Evolutionary conservation across 1,140 invertebrate genomes (phyloP), one percentile per base, ranked within the genome.

Genomic region (Diploscapter pachys): DNA sequence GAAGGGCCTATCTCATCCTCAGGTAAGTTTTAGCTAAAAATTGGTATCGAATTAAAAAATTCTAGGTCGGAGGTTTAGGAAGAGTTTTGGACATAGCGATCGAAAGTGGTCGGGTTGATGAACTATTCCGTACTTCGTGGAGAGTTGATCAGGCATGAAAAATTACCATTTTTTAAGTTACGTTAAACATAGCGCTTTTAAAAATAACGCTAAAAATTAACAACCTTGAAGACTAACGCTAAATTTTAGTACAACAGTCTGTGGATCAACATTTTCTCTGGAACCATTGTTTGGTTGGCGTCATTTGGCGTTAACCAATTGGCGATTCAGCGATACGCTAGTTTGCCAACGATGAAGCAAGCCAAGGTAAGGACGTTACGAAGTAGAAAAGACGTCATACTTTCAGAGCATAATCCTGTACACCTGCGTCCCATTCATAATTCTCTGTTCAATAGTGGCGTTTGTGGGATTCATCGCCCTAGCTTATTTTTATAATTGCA

Each of bases 401-500:
- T 31, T 31, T 31, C 72, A 79, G 59, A 62, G 64, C 4, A 75
- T 79, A 61, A 79, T 79, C 57, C 56, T 66, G 3, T 78, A 74
- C 63, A 79, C 78, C 48, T 54, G 72, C 3, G 64, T 75, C 50
- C 75, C 78, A 4, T 79, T 79, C 67, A 64, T 79, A n/a, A 79
- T 79, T 63, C 77, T 79, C 53, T 78, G 75, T 56, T 79, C 78
- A 52, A 72, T 78, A 48, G 78, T 78, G 54, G 54, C 75, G 5
- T 79, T 78, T 64, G 66, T 79, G 9, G 78, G 78, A 53, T 71
- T 79, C 70, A 74, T 79, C 62, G 67, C 71, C 4, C 71, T 79
- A 3, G 76, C 78, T n/a, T 79, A 79, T 64, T 79, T 68, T 57
- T 74, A 78, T 53, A 78, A 79, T 53, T 79, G 78, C 52, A 78